Evolutionary conservation across 2,797 vertebrate genomes (phyloP), one percentile per base, ranked within the genome.

Genomic region (Rhinella marina): DNA sequence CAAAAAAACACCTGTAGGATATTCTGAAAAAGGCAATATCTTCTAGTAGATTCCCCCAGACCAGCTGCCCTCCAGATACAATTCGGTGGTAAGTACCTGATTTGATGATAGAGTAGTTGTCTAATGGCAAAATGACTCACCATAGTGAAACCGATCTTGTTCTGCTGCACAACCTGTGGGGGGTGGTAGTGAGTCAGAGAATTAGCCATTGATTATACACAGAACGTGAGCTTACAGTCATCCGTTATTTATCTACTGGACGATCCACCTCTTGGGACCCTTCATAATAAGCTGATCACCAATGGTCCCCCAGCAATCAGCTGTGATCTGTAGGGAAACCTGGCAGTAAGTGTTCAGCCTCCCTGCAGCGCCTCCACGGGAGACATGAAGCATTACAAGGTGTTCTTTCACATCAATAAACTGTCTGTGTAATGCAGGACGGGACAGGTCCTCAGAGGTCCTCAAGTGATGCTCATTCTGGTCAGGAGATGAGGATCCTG

Each of bases 81-180:
- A 14, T 56, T 59, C 16, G 21, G 59, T 23, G 2, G 21, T 23
- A 7, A 10, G 6, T 62, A 62, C 6, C 7, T 54, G 13, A 11
- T 11, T 54, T 14, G 52, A 2, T 23, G 21, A 21, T 21, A 61
- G 6, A 7, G 21, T 6, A 61, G 5, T 1, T 68, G n/a, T 72
- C 2, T 19, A 32, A 41, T 19, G 2, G 23, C 10, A n/a, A 12
- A n/a, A 61, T 19, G 11, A 85, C 87, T 81, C 70, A 88, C 87
- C 87, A 70, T 88, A 88, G 50, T 64, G 12, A 80, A 88, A 88
- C 1, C 10, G 66, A 21, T 88, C 59, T 9, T 32, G 8, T 59
- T 72, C 56, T 25, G 27, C 57, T n/a, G 61, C 50, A 23, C 41
- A 52, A 10, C 78, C 88, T 86, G 70, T 13, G 66, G 25, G 57